Evolutionary conservation across 1,140 invertebrate species (phyloP).

Genomic region (Solen grandis): DNA sequence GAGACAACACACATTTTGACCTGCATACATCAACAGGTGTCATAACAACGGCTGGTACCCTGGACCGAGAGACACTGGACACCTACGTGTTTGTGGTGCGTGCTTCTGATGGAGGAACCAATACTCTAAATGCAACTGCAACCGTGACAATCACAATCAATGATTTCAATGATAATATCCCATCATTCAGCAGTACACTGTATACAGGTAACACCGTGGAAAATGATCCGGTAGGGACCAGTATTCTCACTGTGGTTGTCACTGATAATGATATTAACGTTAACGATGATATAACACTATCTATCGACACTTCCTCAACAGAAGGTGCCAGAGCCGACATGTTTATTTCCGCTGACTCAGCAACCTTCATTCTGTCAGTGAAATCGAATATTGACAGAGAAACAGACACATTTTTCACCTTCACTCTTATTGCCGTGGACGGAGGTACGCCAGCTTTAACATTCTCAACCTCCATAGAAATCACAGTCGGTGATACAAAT

Average conservation of each 20-base stretch:
- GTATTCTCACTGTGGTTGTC: constrained; percentile 89
- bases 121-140: constrained; percentile 38
- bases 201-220: constrained; percentile 88
- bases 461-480: constrained; percentile 53
- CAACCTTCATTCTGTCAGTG: constrained; percentile 86
- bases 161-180: constrained; percentile 78
- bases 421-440: constrained; percentile 89
- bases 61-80: constrained; percentile 63
- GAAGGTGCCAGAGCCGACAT: constrained; percentile 63
- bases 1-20: constrained; percentile 54
- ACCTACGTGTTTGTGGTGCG: constrained; percentile 59
- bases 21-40: constrained; percentile 55
- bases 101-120: constrained; percentile 62
- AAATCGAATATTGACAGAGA: constrained; percentile 91
- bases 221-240: constrained; percentile 92
- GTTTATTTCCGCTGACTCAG: constrained; percentile 88
- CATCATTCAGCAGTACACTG: constrained; percentile 78
- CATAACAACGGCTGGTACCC: constrained; percentile 54
- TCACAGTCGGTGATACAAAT: constrained; percentile 55
- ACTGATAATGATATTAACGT: constrained; percentile 78
- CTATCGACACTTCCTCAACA: constrained; percentile 58
- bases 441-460: constrained; percentile 55
- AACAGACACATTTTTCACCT: constrained; percentile 88
- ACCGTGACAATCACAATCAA: constrained; percentile 63
- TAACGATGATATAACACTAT: constrained; percentile 94